Base-by-base conservation (phyloP, 2,797 vertebrate genomes). In the Pithecia hirsuta region DNA sequence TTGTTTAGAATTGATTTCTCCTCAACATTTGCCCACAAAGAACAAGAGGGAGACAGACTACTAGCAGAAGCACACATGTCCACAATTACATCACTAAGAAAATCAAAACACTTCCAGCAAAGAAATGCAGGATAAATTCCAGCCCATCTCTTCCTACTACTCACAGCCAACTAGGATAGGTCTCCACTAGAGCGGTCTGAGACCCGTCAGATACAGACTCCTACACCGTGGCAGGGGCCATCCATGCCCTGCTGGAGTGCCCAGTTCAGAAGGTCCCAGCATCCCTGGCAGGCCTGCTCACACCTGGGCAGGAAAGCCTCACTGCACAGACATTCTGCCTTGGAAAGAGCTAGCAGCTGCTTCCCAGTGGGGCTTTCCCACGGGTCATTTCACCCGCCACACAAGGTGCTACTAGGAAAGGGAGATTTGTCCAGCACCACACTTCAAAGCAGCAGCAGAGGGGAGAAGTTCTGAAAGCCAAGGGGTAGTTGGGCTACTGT, bases 1-100 rank as follows among this genome's bases (percentile, higher is more conserved):
- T 44, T 76, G 39, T 93, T 41, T 93, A 50, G 52, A 74, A 95
- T 4, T 70, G n/a, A 36, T 86, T 96, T 97, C 39, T 80, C 46
- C 44, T 64, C 84, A 85, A 50, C 52, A 70, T 89, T n/a, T 80
- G n/a, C 78, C 70, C 84, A 97, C 44, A 93, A 90, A 80, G 75
- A 91, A 67, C 61, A 14, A 59, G 70, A 72, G 28, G 41, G 46
- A 91, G 44, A 76, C 14, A 36, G n/a, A 30, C 4, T 19, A 46
- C 5, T 20, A 81, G 41, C 41, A 72, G 55, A 75, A 95, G 86
- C 2, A 67, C 52, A 84, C 0, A 1, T 36, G 41, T 59, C 48
- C 28, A 78, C 1, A 64, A 26, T 52, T 72, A 41, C 36, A 20
- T 1, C 2, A 8, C 67, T 93, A 55, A 89, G 59, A 39, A 93